Evolutionary conservation across 2,888 invertebrate species (phyloP).

Genomic region (Drosophila pseudotalamancana): DNA sequence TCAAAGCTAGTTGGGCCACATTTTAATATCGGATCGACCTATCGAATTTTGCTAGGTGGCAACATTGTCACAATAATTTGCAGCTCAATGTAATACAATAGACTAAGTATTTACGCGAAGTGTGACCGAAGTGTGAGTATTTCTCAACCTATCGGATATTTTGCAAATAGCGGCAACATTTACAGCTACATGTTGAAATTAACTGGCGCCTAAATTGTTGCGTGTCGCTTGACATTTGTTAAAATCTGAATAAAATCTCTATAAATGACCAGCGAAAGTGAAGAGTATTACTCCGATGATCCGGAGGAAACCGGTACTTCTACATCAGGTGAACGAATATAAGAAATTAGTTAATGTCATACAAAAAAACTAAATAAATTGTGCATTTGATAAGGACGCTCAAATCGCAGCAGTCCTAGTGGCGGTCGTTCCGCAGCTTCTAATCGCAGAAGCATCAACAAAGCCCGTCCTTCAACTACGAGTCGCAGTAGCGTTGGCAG

Average conservation of each 20-base stretch:
- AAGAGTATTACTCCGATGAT: constrained; percentile 36
- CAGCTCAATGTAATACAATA: too few relatives aligned
- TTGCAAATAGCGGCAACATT: constrained; percentile 15
- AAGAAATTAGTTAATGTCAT: not conserved
- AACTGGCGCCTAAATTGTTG: constrained; percentile 38
- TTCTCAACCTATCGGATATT: not conserved
- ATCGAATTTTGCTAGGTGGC: not conserved
- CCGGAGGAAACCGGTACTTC: constrained; percentile 29
- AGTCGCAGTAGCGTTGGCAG: too few relatives aligned
- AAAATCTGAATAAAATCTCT: not conserved
- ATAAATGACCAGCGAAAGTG: constrained; percentile 49
- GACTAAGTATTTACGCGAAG: too few relatives aligned
- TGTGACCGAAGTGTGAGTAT: not conserved
- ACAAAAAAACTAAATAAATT: not conserved
- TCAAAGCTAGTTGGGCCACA: too few relatives aligned
- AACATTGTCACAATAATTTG: not conserved
- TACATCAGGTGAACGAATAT: constrained; percentile 39
- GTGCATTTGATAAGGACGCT: constrained; percentile 25
- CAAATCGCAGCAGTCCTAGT: constrained; percentile 17
- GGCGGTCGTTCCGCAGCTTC: not conserved
- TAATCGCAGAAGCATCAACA: too few relatives aligned
- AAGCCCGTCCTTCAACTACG: too few relatives aligned
- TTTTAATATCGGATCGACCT: too few relatives aligned
- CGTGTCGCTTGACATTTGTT: not conserved
- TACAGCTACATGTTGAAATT: constrained; percentile 40